Conservation (phyloP, 2,113 vertebrate species). For the Plestiodon gilberti region DNA sequence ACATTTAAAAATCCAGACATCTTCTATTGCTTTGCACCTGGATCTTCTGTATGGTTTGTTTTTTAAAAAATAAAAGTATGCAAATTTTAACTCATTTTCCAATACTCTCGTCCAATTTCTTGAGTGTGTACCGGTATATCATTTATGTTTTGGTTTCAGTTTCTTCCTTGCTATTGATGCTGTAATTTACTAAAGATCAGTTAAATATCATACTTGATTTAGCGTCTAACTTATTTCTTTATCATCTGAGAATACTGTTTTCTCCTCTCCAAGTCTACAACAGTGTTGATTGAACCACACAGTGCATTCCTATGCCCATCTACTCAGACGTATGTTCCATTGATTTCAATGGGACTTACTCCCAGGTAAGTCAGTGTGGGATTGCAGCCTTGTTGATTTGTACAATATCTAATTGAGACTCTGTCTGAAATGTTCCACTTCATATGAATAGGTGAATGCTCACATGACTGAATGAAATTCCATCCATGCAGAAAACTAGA, state of each 20-base stretch:
- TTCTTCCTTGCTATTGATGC: background rate
- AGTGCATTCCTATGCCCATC: too few relatives aligned
- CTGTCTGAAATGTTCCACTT: background rate
- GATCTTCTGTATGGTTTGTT: too few relatives aligned
- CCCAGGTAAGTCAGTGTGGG: too few relatives aligned
- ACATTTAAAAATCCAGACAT: too few relatives aligned
- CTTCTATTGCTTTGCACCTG: too few relatives aligned
- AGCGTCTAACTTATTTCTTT: background rate
- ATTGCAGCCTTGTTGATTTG: too few relatives aligned
- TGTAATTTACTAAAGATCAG: background rate
- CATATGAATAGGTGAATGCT: background rate
- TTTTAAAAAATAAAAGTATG: too few relatives aligned
- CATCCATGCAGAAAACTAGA: background rate
- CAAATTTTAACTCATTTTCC: too few relatives aligned
- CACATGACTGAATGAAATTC: background rate
- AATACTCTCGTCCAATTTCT: too few relatives aligned
- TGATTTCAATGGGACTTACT: too few relatives aligned
- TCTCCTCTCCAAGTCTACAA: conserved; percentile 19
- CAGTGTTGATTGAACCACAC: conserved; percentile 13
- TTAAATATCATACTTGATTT: background rate
- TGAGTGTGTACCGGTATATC: background rate
- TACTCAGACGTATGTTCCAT: too few relatives aligned
- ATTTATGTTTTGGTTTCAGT: conserved; percentile 1
- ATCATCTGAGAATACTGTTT: conserved; percentile 14
- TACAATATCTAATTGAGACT: too few relatives aligned